A percentile compares a stretch with the other conserved stretches of the same genome.
Conservation (phyloP, 2,888 invertebrate species). For the Alviniconcha strummeri region DNA sequence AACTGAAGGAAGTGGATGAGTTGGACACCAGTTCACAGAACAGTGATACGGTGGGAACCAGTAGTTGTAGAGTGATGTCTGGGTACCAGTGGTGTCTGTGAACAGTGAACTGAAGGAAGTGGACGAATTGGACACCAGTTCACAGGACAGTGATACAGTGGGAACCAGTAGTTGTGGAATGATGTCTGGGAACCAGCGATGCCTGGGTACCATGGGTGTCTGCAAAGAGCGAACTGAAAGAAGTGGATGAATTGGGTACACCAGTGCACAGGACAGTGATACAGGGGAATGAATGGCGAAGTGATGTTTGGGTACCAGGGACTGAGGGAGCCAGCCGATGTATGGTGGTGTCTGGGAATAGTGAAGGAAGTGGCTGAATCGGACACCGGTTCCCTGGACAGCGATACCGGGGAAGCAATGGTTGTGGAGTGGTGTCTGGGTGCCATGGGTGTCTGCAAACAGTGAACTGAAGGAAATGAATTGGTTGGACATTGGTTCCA, state of each 20-base stretch:
- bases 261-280: slow-evolving; percentile 28
- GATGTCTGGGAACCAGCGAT: too few species aligned
- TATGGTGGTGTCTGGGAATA: too few species aligned
- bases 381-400: slow-evolving; percentile 36
- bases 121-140: slow-evolving; percentile 48
- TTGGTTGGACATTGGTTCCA: slow-evolving; percentile 45
- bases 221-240: slow-evolving; percentile 18
- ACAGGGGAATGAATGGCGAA: background rate
- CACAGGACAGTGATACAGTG: slow-evolving; percentile 29
- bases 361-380: slow-evolving; percentile 50
- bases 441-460: too few species aligned
- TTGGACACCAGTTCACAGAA: slow-evolving; percentile 41
- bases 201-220: too few species aligned
- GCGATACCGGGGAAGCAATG: slow-evolving; percentile 22
- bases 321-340: too few species aligned
- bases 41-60: slow-evolving; percentile 23
- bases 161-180: slow-evolving; percentile 1
- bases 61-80: background rate
- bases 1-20: slow-evolving; percentile 48
- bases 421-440: background rate
- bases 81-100: too few species aligned
- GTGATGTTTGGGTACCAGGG: too few species aligned
- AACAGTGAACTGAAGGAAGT: slow-evolving; percentile 37
- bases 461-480: slow-evolving; percentile 43
- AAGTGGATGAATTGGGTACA: slow-evolving; percentile 51